A percentile compares a stretch with the other conserved stretches of the same genome.
Evolutionary conservation across 1,140 invertebrate genomes (phyloP).

Genomic region (Pantala flavescens): DNA sequence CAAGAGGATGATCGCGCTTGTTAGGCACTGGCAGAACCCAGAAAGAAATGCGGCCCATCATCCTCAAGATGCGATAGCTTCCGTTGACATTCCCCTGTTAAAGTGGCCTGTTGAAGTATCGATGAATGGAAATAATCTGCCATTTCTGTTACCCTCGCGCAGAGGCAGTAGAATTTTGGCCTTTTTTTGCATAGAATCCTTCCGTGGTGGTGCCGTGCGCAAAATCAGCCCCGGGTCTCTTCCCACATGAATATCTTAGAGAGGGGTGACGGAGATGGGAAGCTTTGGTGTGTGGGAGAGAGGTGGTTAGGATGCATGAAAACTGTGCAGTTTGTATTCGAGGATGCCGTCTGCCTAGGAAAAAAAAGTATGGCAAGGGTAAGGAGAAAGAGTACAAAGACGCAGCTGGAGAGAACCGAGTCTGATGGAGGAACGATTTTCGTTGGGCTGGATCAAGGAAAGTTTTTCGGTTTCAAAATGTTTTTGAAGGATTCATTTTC

Average conservation of each 20-base stretch:
- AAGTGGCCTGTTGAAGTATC: background rate
- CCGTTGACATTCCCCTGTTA: no score
- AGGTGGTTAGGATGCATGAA: background rate
- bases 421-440: no score
- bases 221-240: background rate
- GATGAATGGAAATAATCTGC: background rate
- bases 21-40: no score
- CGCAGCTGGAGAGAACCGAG: no score
- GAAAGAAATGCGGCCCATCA: no score
- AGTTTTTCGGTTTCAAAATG: no score
- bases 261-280: background rate
- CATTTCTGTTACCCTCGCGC: background rate
- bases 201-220: background rate
- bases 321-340: background rate
- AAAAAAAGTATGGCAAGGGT: background rate
- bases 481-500: no score
- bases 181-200: background rate
- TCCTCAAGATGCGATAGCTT: no score
- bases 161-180: background rate
- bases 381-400: no score
- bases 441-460: no score
- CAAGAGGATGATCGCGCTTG: no score
- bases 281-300: background rate
- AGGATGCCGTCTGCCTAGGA: background rate
- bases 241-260: slow-evolving; percentile 7